A percentile compares a stretch with the other conserved stretches of the same genome.
Conservation (phyloP, 1,140 invertebrate species). For the Pomacea maculata region DNA sequence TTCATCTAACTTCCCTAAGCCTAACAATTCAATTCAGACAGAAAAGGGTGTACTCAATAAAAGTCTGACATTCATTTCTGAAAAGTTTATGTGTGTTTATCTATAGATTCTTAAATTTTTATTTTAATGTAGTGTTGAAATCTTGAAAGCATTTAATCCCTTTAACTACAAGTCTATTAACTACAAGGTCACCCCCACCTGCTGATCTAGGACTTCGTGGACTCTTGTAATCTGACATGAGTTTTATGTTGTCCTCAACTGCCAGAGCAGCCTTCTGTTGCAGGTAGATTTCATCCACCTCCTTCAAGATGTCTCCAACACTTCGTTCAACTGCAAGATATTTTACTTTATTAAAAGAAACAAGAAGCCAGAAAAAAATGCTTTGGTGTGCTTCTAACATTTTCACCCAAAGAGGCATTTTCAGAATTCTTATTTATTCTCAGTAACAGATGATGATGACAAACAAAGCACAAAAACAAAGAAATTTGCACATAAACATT, state of each 20-base stretch:
- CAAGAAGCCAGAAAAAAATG: neutral
- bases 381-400: no score
- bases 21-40: no score
- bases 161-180: neutral
- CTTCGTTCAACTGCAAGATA: constrained; percentile 37
- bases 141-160: neutral
- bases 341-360: neutral
- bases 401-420: no score
- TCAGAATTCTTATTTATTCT: no score
- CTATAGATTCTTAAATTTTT: neutral
- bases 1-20: no score
- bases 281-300: constrained; percentile 49
- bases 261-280: constrained; percentile 30
- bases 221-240: constrained; percentile 37
- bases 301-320: constrained; percentile 52
- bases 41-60: no score
- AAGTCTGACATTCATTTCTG: neutral
- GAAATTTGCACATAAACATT: neutral
- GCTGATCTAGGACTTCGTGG: constrained; percentile 27
- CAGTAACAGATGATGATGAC: no score
- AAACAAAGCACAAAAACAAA: no score
- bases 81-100: neutral
- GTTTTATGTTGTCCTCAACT: constrained; percentile 32
- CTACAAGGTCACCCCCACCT: neutral
- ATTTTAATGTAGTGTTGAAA: neutral